Evolutionary conservation across 2,113 vertebrate genomes (phyloP), one percentile per base, ranked within the genome.

Genomic region (Chaetorhynchus papuensis): DNA sequence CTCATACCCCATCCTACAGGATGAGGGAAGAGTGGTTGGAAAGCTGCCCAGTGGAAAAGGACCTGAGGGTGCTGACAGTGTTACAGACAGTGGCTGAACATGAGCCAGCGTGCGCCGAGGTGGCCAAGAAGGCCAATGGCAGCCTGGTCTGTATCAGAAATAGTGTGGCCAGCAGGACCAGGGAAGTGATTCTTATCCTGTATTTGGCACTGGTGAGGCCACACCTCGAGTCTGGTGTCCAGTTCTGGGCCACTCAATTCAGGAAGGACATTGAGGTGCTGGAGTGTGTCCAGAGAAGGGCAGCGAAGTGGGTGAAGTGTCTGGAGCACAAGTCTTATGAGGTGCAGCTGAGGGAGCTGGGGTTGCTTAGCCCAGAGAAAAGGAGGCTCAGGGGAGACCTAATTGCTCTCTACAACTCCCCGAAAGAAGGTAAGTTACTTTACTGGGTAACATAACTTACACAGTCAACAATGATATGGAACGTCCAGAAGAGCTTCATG

Each of bases 261-360:
- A n/a, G 35, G 30, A 70, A 54, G 21, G 30, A 28, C 22, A 50
- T 1, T 33, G 37, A 33, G 4, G 22, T 7, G 27, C 37, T 45
- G 68, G 23, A 24, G 13, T 0, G 0, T 33, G 45, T 45, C 44
- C 27, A 66, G 20, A 39, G 44, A 45, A 44, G 28, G 23, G 15
- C 28, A 66, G 11, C 5, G 16, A 37, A 66, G 33, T 0, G 0
- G 8, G 6, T 24, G 5, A 52, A 52, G 28, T 4, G 11, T 52
- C 15, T 81, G 44, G 39, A 66, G 19, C 33, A 57, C 12, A 42
- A 50, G 5, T 8, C 3, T 20, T 52, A 1, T 24, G 28, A 66
- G 23, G 24, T 10, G 5, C 3, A 10, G 15, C 15, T 74, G 37
- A 59, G 5, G 17, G 13, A 82, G 33, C 5, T 45, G 15, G 5